Evolutionary conservation across 2,888 invertebrate species (phyloP), one percentile per base, ranked within the genome.

Genomic region (Conchocele bisecta): DNA sequence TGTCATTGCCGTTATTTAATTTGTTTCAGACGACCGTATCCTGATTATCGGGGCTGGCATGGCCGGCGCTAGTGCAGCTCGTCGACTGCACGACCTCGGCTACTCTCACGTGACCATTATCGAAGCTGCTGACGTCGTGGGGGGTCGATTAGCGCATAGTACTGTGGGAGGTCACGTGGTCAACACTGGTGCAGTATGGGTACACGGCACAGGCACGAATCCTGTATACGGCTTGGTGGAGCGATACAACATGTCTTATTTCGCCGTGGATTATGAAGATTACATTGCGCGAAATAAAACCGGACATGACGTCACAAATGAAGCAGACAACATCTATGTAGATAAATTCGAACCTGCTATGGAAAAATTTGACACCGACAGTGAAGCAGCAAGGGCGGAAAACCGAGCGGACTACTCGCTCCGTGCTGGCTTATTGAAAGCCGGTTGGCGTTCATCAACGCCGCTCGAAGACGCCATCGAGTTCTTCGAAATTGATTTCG

Each of bases 11-110:
- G n/a, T n/a, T n/a, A n/a, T n/a, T n/a, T n/a, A n/a, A n/a, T 57
- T 11, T 29, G 9, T 41, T 22, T 20, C 57, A 65, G 56, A 39
- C 11, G 13, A 46, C 5, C 39, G 37, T 15, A 53, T 60, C 22
- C 15, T 68, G 9, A 61, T 60, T 17, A 46, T 68, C 11, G 66
- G 66, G 15, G 66, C 59, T 9, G 66, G 66, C 7, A 51, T 58
- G 41, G 26, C 66, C 28, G 66, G 66, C 7, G 17, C 59, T 13
- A n/a, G 51, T 13, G 58, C 66, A 13, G 66, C 66, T 6, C 58
- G 59, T 37, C 33, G 37, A 7, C 44, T 67, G 1, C 26, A 26
- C 2, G 58, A 58, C 11, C 29, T 42, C 28, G 59, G 59, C 13
- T 20, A 59, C 29, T 22, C 2, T 15, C 41, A 67, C 53, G 53